Evolutionary conservation across 2,888 invertebrate genomes (phyloP).

Genomic region (Amphimallon solstitiale): DNA sequence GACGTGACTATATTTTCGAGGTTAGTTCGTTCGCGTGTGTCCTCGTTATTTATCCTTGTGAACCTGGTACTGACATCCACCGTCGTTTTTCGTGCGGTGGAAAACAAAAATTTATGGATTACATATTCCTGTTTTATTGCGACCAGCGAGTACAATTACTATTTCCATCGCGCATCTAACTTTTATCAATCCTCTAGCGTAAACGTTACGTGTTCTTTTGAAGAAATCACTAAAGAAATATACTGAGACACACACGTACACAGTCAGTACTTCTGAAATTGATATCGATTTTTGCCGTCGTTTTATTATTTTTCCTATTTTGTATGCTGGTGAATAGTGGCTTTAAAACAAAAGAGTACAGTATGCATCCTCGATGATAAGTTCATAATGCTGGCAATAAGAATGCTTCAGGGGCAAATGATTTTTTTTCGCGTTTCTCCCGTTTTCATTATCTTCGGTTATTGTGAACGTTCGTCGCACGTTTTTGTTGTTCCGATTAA

Average conservation of each 20-base stretch:
- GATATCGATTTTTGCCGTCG: constrained; percentile 10
- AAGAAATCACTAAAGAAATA: not conserved
- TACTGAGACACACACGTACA: not conserved
- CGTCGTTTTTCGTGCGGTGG: constrained; percentile 27
- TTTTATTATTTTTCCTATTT: constrained; percentile 6
- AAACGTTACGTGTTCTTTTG: not conserved
- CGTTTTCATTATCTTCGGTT: not conserved
- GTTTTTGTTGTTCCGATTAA: too few relatives aligned
- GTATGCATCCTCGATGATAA: not conserved
- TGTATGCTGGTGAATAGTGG: not conserved
- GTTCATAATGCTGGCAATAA: not conserved
- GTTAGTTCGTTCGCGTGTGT: constrained; percentile 28
- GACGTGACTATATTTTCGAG: constrained; percentile 12
- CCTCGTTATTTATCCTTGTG: constrained; percentile 18
- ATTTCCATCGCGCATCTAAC: not conserved
- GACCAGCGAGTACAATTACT: not conserved
- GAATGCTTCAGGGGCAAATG: not conserved
- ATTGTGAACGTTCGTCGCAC: too few relatives aligned
- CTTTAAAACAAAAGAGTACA: not conserved
- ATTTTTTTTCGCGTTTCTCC: not conserved
- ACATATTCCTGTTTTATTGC: constrained; percentile 22
- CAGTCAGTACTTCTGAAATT: constrained; percentile 9
- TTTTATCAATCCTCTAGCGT: constrained; percentile 4
- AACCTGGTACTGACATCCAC: constrained; percentile 29
- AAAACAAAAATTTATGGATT: constrained; percentile 28